A percentile compares a stretch with the other conserved stretches of the same genome.
Evolutionary conservation across 1,140 invertebrate genomes (phyloP).

Genomic region (Littorina saxatilis): DNA sequence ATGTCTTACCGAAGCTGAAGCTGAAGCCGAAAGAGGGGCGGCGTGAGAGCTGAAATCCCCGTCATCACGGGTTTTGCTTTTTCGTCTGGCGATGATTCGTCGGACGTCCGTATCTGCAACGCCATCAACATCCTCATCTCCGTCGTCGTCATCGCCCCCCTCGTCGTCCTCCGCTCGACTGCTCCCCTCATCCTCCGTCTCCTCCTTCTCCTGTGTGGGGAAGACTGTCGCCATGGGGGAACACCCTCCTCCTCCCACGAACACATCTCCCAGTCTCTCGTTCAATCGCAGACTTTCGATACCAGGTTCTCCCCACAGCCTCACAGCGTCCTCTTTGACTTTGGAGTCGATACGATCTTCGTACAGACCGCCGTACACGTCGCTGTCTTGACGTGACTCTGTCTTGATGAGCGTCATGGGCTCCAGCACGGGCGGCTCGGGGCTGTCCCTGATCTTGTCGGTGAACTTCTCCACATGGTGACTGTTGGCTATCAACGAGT

Average conservation of each 20-base stretch:
- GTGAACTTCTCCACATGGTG: not conserved
- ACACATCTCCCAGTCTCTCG: too few relatives aligned
- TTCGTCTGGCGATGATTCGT: too few relatives aligned
- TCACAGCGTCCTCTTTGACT: too few relatives aligned
- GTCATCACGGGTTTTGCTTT: too few relatives aligned
- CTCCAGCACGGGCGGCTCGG: not conserved
- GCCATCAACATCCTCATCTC: not conserved
- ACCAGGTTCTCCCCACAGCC: too few relatives aligned
- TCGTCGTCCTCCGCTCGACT: slow-evolving; percentile 2
- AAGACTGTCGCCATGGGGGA: not conserved
- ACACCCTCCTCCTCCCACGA: not conserved
- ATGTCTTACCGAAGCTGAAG: too few relatives aligned
- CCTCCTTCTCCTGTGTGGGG: not conserved
- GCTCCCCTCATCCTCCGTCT: not conserved
- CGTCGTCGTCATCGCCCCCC: not conserved
- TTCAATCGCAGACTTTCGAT: too few relatives aligned
- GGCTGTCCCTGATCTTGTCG: not conserved
- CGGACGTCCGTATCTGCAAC: too few relatives aligned
- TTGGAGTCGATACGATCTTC: too few relatives aligned
- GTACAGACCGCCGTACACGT: not conserved
- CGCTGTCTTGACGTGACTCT: too few relatives aligned
- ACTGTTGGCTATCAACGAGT: not conserved
- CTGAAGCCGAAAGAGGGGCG: too few relatives aligned
- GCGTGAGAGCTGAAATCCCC: too few relatives aligned
- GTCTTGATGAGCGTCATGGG: not conserved